These are phyloP conservation scores for Oreochromis spilurus DNA, from an alignment of 2,113 vertebrate genomes.

Conservation along the genomic window DNA sequence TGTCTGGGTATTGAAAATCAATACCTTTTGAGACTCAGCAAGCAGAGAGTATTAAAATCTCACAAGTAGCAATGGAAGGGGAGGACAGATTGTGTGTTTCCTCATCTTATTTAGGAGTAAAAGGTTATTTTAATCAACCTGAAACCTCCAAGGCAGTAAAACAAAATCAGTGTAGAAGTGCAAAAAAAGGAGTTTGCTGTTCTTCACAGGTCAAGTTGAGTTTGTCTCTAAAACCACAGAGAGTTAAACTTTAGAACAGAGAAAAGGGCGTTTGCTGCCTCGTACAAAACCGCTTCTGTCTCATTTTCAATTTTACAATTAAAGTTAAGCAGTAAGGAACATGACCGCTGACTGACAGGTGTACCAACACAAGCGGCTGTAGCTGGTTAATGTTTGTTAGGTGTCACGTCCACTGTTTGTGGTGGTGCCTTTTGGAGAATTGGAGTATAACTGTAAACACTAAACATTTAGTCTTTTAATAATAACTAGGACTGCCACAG, in stretches of 20 bases:
- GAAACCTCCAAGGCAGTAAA: background rate
- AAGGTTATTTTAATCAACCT: background rate
- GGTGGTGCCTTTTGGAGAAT: background rate
- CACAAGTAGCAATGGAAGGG: background rate
- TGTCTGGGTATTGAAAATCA: background rate
- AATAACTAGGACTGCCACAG: background rate
- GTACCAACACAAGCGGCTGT: background rate
- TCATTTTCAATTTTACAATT: background rate
- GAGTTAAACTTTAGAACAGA: background rate
- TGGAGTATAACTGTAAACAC: background rate
- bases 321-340: background rate
- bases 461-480: background rate
- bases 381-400: background rate
- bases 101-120: background rate
- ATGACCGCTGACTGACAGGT: background rate
- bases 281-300: accelerated
- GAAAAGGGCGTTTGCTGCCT: background rate
- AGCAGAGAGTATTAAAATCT: background rate
- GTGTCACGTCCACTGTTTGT: background rate
- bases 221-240: background rate
- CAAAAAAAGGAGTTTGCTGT: background rate
- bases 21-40: background rate
- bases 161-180: background rate
- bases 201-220: background rate
- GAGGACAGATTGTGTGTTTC: background rate